Evolutionary conservation across 2,888 invertebrate species (phyloP), one percentile per base, ranked within the genome.

Genomic region (Oegoconia quadripuncta): DNA sequence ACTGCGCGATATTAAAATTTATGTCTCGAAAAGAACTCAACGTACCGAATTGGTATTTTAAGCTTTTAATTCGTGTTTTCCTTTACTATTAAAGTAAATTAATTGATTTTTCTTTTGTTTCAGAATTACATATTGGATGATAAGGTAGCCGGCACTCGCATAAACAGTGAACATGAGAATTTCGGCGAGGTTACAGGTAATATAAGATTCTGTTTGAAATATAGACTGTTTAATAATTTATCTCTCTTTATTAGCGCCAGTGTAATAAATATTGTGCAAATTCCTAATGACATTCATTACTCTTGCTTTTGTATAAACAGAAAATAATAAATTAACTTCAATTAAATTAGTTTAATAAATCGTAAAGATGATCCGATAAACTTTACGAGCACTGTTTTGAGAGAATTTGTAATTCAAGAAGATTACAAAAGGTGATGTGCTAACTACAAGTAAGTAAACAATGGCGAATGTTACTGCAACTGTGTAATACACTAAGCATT

Each of bases 131-230:
- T 44, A 49, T 48, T 62, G 64, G 44, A 71, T 70, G 68, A 46
- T 50, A 66, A 67, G 50, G 56, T 76, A 79, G 64, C 52, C 59
- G 38, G 59, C 55, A 52, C 23, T 16, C 9, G 8, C 37, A 40
- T 17, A 37, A 36, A 32, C 50, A 52, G 43, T 37, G 46, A 69
- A 64, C 37, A 83, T 82, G 82, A 65, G 53, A 47, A 54, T 64
- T 48, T 63, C 73, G 41, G 59, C 63, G 63, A 76, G 74, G 56
- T 67, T 80, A 62, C 79, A 80, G 75, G 83, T 82, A 56, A 42
- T n/a, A n/a, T n/a, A n/a, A n/a, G n/a, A n/a, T n/a, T n/a, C n/a
- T n/a, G n/a, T n/a, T n/a, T n/a, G n/a, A n/a, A 42, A 48, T 50
- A 46, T 48, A n/a, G 39, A 38, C n/a, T n/a, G n/a, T n/a, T n/a